Conservation (phyloP, 2,888 invertebrate genomes). For the Lasioglossum villosulum region DNA sequence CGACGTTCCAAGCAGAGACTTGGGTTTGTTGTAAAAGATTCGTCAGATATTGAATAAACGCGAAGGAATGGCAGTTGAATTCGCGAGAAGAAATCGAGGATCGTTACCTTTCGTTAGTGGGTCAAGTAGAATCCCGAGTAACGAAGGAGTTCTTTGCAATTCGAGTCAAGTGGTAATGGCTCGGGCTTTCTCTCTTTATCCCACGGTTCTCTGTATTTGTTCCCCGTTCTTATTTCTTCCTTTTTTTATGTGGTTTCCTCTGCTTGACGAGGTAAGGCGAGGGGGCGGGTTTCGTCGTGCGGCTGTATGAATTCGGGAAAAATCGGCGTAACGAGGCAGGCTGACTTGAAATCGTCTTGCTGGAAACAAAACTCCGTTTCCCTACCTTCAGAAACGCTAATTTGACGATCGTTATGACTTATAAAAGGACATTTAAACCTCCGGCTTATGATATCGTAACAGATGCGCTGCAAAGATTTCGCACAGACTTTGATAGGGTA, state of each 20-base stretch:
- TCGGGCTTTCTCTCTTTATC: slow-evolving; percentile 34
- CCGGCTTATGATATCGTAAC: neutral
- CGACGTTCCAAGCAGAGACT: neutral
- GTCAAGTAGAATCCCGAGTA: slow-evolving; percentile 63
- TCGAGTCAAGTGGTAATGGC: slow-evolving; percentile 62
- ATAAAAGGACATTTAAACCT: neutral
- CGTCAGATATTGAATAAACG: slow-evolving; percentile 53
- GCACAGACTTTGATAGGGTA: neutral
- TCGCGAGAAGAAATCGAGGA: slow-evolving; percentile 58
- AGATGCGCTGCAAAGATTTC: neutral
- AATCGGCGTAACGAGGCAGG: slow-evolving; percentile 21
- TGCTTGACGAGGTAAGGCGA: neutral
- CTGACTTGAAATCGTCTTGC: slow-evolving; percentile 22
- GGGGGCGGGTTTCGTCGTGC: slow-evolving; percentile 2
- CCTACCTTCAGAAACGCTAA: slow-evolving; percentile 11
- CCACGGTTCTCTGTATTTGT: slow-evolving; percentile 6
- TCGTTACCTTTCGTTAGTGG: slow-evolving; percentile 66
- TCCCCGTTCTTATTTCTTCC: neutral
- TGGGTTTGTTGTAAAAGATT: neutral
- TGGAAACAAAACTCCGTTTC: neutral
- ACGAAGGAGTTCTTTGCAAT: slow-evolving; percentile 65
- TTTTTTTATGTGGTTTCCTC: slow-evolving; percentile 16
- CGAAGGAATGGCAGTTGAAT: slow-evolving; percentile 36
- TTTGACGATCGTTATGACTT: neutral
- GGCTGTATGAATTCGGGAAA: slow-evolving; percentile 29